These are phyloP conservation scores for Poecilia picta DNA, from an alignment of 2,797 vertebrate genomes.

Conservation along the genomic window DNA sequence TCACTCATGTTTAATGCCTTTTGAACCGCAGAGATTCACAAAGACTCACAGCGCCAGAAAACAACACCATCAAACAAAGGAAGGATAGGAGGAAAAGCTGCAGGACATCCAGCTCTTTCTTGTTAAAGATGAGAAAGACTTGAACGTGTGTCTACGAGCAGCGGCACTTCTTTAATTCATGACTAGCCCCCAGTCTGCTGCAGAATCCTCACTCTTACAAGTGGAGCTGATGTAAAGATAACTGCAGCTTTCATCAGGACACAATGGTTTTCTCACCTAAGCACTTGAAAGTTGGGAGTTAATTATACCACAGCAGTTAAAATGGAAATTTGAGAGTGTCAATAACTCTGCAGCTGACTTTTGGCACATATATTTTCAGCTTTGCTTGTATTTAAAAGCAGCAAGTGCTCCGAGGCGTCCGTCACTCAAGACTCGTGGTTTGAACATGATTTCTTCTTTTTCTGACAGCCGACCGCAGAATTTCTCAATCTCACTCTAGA, in stretches of 20 bases:
- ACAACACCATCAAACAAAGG: constrained; percentile 71
- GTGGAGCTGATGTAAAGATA: constrained; percentile 24
- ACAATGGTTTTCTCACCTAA: neutral
- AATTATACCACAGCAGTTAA: neutral
- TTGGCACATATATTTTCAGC: neutral
- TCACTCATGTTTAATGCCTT: constrained; percentile 77
- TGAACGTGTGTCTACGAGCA: constrained; percentile 55
- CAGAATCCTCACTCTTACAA: constrained; percentile 28
- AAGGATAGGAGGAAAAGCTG: constrained; percentile 57
- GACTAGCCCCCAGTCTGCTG: constrained; percentile 21
- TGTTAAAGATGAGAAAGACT: constrained; percentile 62
- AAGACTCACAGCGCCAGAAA: constrained; percentile 61
- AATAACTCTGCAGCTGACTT: neutral
- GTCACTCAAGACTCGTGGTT: constrained; percentile 14
- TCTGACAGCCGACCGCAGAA: constrained; percentile 15
- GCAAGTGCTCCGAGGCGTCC: neutral
- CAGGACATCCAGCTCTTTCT: constrained; percentile 67
- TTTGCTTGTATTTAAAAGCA: neutral
- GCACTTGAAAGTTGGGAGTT: constrained; percentile 7
- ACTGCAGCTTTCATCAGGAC: constrained; percentile 25
- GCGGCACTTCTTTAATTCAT: constrained; percentile 67
- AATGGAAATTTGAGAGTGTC: constrained; percentile 7
- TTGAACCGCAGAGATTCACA: constrained; percentile 66
- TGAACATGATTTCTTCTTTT: constrained; percentile 16
- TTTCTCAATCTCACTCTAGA: constrained; percentile 44